Conservation (phyloP, 2,797 vertebrate species). For the Nannoperca australis region DNA sequence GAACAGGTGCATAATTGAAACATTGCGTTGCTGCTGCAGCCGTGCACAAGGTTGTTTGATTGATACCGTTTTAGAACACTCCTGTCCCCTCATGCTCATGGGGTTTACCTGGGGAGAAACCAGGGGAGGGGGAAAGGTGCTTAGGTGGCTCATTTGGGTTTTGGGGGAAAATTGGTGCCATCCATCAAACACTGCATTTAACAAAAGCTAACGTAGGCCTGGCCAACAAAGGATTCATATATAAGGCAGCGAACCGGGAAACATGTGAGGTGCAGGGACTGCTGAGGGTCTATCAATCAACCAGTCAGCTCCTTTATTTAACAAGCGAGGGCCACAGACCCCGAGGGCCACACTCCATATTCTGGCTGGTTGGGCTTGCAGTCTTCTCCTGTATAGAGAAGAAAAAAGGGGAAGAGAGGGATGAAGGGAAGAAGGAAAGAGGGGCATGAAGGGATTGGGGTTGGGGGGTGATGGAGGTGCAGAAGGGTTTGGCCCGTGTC, state of each 20-base stretch:
- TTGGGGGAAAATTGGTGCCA: slow-evolving; percentile 87
- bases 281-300: slow-evolving; percentile 89
- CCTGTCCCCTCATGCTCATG: slow-evolving; percentile 75
- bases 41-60: slow-evolving; percentile 79
- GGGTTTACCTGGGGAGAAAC: slow-evolving; percentile 83
- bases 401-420: slow-evolving; percentile 61
- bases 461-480: slow-evolving; percentile 65
- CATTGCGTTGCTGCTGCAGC: slow-evolving; percentile 68
- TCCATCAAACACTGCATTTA: slow-evolving; percentile 88
- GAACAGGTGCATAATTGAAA: slow-evolving; percentile 83
- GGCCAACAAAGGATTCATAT: slow-evolving; percentile 84
- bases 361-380: slow-evolving; percentile 86
- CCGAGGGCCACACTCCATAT: slow-evolving; percentile 85
- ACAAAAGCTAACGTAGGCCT: slow-evolving; percentile 81
- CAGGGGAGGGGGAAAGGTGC: slow-evolving; percentile 77
- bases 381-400: slow-evolving; percentile 71
- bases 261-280: slow-evolving; percentile 83
- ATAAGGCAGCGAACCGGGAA: slow-evolving; percentile 82
- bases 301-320: slow-evolving; percentile 94
- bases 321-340: slow-evolving; percentile 88
- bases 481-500: slow-evolving; percentile 81
- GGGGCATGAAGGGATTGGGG: slow-evolving; percentile 71
- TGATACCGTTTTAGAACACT: slow-evolving; percentile 86
- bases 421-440: slow-evolving; percentile 64
- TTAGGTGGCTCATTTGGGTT: slow-evolving; percentile 86